These are phyloP conservation scores for Carterocephalus palaemon DNA, from an alignment of 2,888 invertebrate species.

Conservation along the genomic window DNA sequence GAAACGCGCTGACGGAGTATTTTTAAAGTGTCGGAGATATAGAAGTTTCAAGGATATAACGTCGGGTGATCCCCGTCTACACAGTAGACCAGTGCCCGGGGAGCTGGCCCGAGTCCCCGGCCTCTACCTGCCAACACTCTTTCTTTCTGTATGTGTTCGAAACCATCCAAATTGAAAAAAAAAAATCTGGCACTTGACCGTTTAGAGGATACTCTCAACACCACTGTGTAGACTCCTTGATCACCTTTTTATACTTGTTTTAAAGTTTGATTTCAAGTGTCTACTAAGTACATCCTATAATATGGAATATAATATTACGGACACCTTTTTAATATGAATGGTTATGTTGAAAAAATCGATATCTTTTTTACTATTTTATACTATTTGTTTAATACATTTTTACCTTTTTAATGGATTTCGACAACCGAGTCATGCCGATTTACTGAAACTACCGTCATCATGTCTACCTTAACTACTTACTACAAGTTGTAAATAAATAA, in stretches of 20 bases:
- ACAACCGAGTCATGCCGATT: too few species aligned
- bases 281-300: too few species aligned
- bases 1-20: conserved; percentile 50
- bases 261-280: neutral
- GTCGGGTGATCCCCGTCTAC: conserved; percentile 62
- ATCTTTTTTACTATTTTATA: neutral
- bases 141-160: conserved; percentile 60
- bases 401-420: too few species aligned
- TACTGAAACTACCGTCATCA: too few species aligned
- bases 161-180: conserved; percentile 50
- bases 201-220: conserved; percentile 70
- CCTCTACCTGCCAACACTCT: conserved; percentile 52
- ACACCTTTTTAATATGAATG: too few species aligned
- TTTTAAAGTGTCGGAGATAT: conserved; percentile 17
- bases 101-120: conserved; percentile 55
- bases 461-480: too few species aligned
- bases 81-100: conserved; percentile 57
- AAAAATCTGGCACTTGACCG: conserved; percentile 64
- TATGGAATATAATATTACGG: too few species aligned
- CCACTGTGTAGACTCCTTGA: conserved; percentile 67
- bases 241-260: conserved; percentile 44
- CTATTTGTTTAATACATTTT: neutral
- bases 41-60: fast-evolving
- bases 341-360: too few species aligned
- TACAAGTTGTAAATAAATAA: too few species aligned